Conservation (phyloP, 2,888 invertebrate species). For the Zeuzera pyrina region DNA sequence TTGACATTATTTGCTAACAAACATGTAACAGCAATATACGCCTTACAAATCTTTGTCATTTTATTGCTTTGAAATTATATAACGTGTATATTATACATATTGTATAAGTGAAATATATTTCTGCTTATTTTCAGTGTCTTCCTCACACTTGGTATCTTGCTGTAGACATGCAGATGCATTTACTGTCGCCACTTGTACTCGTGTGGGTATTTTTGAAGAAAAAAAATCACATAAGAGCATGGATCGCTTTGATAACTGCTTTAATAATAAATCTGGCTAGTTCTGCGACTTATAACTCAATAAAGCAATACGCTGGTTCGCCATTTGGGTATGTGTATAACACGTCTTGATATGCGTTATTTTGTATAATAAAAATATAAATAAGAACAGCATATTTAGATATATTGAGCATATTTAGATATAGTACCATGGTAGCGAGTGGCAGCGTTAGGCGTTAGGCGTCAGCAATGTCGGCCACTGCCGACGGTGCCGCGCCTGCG, state of each 20-base stretch:
- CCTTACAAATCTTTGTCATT: no score
- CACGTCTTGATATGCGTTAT: no score
- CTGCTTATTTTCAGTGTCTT: conserved; percentile 30
- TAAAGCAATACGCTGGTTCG: no score
- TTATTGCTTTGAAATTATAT: no score
- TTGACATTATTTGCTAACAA: no score
- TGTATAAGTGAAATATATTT: no score
- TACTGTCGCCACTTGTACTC: conserved; percentile 11
- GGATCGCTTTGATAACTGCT: conserved; percentile 6
- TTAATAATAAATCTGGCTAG: conserved; percentile 10
- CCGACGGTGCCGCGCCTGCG: neutral
- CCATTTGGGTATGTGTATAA: no score
- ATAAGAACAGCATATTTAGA: no score
- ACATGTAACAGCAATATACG: no score
- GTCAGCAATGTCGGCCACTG: neutral
- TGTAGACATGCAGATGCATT: conserved; percentile 19
- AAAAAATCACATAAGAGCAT: conserved; percentile 5
- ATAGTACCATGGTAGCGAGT: neutral
- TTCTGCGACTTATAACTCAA: conserved; percentile 31
- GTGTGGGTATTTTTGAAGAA: conserved; percentile 10
- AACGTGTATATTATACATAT: no score
- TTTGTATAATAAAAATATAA: no score
- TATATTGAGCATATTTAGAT: no score
- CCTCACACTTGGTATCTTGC: conserved; percentile 35
- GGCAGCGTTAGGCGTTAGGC: neutral